Percentiles rank a stretch among this genome's conserved stretches.
These are phyloP conservation scores for Tenthredo notha DNA, from an alignment of 2,888 invertebrate genomes.

Conservation along the genomic window DNA sequence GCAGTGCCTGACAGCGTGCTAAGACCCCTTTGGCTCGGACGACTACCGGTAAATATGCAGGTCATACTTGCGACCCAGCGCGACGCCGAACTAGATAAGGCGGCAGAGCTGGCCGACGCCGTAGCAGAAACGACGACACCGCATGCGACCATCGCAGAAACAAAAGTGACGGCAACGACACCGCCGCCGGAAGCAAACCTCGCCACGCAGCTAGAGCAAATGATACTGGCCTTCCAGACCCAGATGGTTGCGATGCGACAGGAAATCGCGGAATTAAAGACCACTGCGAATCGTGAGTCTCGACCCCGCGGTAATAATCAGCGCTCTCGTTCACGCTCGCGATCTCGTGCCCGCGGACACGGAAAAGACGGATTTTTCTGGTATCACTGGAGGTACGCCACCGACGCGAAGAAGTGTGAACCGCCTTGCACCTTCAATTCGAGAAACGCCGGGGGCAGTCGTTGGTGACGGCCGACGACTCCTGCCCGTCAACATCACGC, in stretches of 20 bases:
- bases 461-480: conserved; percentile 65
- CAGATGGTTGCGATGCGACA: neutral
- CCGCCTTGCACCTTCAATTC: conserved; percentile 53
- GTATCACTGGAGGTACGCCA: conserved; percentile 56
- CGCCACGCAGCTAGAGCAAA: neutral
- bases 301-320: neutral
- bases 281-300: neutral
- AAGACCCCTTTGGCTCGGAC: conserved; percentile 51
- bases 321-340: conserved; percentile 21
- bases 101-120: conserved; percentile 24
- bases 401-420: conserved; percentile 45
- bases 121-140: neutral
- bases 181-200: neutral
- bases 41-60: conserved; percentile 20
- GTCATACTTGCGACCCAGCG: conserved; percentile 40
- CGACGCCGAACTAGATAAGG: neutral
- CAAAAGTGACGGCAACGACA: neutral
- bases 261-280: conserved; percentile 17
- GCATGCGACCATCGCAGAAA: neutral
- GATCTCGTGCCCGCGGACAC: neutral
- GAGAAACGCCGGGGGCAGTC: conserved; percentile 65
- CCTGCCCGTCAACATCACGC: conserved; percentile 55
- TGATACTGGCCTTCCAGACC: neutral
- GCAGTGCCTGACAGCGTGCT: conserved; percentile 59
- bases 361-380: conserved; percentile 50